Base-by-base conservation (phyloP, 2,888 invertebrate genomes). In the Prenolepis imparis region DNA sequence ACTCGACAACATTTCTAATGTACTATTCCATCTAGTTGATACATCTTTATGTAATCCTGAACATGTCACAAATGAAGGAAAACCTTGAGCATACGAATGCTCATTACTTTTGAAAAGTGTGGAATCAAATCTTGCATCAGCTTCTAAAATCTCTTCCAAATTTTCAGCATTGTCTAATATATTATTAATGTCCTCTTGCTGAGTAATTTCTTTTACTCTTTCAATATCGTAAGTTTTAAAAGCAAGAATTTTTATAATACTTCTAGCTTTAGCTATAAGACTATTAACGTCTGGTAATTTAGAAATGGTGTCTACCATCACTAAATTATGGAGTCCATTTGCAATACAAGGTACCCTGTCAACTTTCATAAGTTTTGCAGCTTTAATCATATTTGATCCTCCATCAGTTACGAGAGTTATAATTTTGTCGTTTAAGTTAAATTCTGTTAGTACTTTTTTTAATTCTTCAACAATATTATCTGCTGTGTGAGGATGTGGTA, bases 31-130 rank as follows among this genome's bases (percentile, higher is more conserved):
- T 24, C 72, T 72, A 2, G 57, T 72, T 24, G 72, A 11, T 57
- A 72, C 57, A 72, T 57, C 39, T 57, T 72, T 57, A 72, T 72
- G 57, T 72, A 72, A 24, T 57, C 70, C 70, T 72, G 57, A 57
- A 57, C 9, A 21, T 57, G 39, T 52, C 28, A 21, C 1, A 41
- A 28, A 15, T 57, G 55, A 39, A 57, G 57, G 57, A 39, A 57
- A 72, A 39, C 8, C 21, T 5, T 72, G 55, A 3, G 57, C 57
- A 72, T 72, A 72, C 0, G 18, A 21, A 52, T 68, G 52, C 6
- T 68, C 21, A n/a, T 63, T 32, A 32, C n/a, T 68, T 18, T 1
- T 52, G n/a, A n/a, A n/a, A 36, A 52, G 15, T 68, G 52, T 67
- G 36, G 11, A 39, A 63, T 24, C 3, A 68, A 68, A 72, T 72